Conservation (phyloP, 2,113 vertebrate species). For the Saguinus imperator region DNA sequence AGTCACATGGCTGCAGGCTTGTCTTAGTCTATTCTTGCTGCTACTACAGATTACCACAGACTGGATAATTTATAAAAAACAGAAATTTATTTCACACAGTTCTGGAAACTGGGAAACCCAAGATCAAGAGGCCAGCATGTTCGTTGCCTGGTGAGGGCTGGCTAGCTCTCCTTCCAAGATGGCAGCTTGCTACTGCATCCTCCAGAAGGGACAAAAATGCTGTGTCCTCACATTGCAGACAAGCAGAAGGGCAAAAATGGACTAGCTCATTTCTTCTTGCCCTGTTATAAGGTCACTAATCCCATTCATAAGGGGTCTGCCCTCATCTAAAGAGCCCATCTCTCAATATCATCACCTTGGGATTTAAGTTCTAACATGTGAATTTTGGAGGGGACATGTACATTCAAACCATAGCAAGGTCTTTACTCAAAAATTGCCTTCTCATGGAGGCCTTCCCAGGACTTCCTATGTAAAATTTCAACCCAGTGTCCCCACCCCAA, state of each 20-base stretch:
- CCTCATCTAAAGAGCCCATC: not conserved
- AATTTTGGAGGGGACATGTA: not conserved
- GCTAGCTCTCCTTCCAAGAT: not conserved
- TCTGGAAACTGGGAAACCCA: not conserved
- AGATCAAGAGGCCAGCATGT: not conserved
- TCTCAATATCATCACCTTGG: not conserved
- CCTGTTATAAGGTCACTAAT: not conserved
- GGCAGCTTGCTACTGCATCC: no score
- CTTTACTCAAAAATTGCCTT: not conserved
- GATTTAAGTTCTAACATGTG: not conserved
- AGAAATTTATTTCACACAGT: not conserved
- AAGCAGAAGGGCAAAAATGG: not conserved
- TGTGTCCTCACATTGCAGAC: not conserved
- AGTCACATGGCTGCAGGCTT: no score
- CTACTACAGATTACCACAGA: not conserved
- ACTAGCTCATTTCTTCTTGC: not conserved
- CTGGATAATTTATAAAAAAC: not conserved
- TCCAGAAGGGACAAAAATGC: not conserved
- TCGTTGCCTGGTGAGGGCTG: not conserved
- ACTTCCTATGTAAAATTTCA: not conserved
- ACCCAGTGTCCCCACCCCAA: fast-evolving
- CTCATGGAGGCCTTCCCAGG: not conserved
- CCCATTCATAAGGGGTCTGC: not conserved
- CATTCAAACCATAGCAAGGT: not conserved
- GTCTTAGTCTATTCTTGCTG: not conserved